Evolutionary conservation across 2,113 vertebrate species (phyloP).

Genomic region (Melanotaenia duboulayi): DNA sequence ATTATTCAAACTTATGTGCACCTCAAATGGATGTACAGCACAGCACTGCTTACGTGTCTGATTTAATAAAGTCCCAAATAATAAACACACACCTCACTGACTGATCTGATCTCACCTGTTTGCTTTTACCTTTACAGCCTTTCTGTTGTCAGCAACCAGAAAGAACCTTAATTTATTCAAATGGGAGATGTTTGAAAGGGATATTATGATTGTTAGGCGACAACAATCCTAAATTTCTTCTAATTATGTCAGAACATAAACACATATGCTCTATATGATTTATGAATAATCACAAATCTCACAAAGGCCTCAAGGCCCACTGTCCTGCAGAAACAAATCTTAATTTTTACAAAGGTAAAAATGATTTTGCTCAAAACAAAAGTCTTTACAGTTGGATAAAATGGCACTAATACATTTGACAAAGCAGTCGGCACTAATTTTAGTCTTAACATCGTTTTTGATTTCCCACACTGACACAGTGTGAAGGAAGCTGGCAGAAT

Average conservation of each 20-base stretch:
- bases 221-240: too few relatives aligned
- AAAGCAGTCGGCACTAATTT: not conserved
- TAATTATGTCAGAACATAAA: too few relatives aligned
- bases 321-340: too few relatives aligned
- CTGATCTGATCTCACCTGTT: too few relatives aligned
- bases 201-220: not conserved
- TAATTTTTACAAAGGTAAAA: not conserved
- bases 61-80: not conserved
- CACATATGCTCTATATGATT: too few relatives aligned
- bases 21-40: not conserved
- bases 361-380: not conserved
- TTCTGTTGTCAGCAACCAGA: too few relatives aligned
- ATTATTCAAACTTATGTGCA: constrained; percentile 18
- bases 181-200: not conserved
- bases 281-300: not conserved
- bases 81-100: not conserved
- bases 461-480: not conserved
- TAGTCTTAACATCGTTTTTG: not conserved
- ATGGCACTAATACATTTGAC: not conserved
- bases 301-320: too few relatives aligned
- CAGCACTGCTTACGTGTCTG: constrained; percentile 9
- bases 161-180: not conserved
- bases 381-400: not conserved
- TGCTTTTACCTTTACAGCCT: too few relatives aligned
- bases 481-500: rapidly evolving